These are phyloP conservation scores for Eulacestoma nigropectus DNA, from an alignment of 2,113 vertebrate species.

Conservation along the genomic window DNA sequence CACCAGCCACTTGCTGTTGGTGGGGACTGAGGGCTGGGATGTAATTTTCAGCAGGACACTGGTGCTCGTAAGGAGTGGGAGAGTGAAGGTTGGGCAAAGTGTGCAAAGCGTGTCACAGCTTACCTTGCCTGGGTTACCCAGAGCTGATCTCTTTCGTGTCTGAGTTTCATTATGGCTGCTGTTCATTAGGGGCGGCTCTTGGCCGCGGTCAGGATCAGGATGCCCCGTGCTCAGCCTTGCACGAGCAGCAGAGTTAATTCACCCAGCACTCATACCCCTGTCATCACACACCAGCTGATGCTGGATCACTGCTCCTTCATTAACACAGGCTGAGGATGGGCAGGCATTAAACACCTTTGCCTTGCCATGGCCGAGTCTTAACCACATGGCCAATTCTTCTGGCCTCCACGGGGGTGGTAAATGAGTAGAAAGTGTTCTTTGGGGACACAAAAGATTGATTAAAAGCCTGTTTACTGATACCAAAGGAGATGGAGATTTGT, in stretches of 20 bases:
- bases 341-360: neutral
- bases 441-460: neutral
- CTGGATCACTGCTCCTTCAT: neutral
- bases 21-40: neutral
- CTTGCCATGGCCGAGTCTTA: neutral
- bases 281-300: neutral
- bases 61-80: fast-evolving
- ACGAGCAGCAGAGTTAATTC: neutral
- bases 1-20: neutral
- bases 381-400: neutral
- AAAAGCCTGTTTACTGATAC: neutral
- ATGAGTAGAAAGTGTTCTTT: neutral
- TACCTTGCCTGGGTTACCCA: neutral
- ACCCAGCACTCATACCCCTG: neutral
- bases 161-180: neutral
- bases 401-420: fast-evolving
- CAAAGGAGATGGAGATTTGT: neutral
- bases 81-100: neutral
- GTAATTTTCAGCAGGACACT: neutral
- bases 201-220: fast-evolving
- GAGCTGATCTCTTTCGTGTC: neutral
- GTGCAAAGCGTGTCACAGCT: neutral
- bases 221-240: neutral
- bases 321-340: neutral
- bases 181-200: neutral